These are phyloP conservation scores for Aegithalos caudatus DNA, from an alignment of 2,113 vertebrate species.

Conservation along the genomic window DNA sequence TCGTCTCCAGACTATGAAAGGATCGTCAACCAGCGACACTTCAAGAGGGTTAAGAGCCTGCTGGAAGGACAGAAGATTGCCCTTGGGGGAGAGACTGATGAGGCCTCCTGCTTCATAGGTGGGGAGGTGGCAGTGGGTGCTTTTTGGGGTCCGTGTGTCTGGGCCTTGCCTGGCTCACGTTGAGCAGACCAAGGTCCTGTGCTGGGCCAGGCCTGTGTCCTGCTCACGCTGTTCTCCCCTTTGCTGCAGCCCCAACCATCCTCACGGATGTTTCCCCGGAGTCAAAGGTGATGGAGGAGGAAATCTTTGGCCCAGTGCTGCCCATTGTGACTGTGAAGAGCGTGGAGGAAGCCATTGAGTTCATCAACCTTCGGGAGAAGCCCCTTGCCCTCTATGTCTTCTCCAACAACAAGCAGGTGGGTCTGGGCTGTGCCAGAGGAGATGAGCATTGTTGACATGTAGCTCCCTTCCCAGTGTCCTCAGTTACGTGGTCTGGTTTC, in stretches of 20 bases:
- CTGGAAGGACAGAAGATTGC: slow-evolving; percentile 88
- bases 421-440: slow-evolving; percentile 60
- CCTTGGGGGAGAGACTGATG: slow-evolving; percentile 82
- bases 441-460: rapidly evolving
- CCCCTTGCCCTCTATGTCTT: slow-evolving; percentile 92
- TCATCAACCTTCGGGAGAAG: slow-evolving; percentile 89
- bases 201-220: neutral
- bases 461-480: neutral
- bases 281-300: neutral
- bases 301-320: neutral
- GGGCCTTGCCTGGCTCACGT: neutral
- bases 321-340: neutral
- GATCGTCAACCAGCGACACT: slow-evolving; percentile 86
- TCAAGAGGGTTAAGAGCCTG: slow-evolving; percentile 77
- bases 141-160: neutral
- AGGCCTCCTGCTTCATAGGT: slow-evolving; percentile 82
- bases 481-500: neutral
- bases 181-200: slow-evolving; percentile 52
- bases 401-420: slow-evolving; percentile 83
- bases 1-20: slow-evolving; percentile 85
- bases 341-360: slow-evolving; percentile 11
- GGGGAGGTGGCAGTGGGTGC: neutral
- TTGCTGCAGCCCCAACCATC: neutral
- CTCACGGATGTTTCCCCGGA: neutral
- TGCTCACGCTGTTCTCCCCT: neutral